Evolutionary conservation across 2,797 vertebrate species (phyloP), one percentile per base, ranked within the genome.

Genomic region (Pterois miles): DNA sequence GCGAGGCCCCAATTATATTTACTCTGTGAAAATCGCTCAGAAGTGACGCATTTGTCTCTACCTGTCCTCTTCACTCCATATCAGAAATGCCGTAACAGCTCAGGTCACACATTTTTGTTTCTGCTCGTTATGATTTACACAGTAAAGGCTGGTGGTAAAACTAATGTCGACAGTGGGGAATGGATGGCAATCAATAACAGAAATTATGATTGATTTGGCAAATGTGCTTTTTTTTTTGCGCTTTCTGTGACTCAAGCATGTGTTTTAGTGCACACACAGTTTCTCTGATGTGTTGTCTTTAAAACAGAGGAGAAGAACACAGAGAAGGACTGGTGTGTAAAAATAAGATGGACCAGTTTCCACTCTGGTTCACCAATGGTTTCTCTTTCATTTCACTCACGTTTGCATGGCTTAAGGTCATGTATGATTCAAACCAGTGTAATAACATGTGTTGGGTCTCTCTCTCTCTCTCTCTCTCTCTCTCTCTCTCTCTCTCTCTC

Each of bases 261-360:
- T 74, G 40, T 65, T 77, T 64, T 10, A 27, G 50, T 40, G 50
- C 31, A 53, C 9, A 1, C 60, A 23, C 27, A 64, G 43, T 65
- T 67, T 70, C 59, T 60, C n/a, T 52, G 34, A 36, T 38, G n/a
- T 43, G 40, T 66, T 40, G n/a, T 31, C 63, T 29, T 64, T 29
- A 20, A 66, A 50, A 50, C 73, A 22, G 22, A 36, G 66, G 43
- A 52, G 43, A 23, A 57, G 65, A 56, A 54, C 14, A 38, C 9
- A 54, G 60, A 62, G 56, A 72, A 59, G 22, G 53, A 68, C 60
- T 74, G 56, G 71, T 84, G 83, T 79, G 76, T 85, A 84, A 92
- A 91, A 84, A 84, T 78, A 73, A 68, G 64, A 78, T 74, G 70
- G 85, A 91, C 84, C 63, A 86, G 77, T 71, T 76, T 84, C 70